phyloP scores from a whole-genome alignment of 2,113 vertebrate species.

The Petroica traversi region DNA sequence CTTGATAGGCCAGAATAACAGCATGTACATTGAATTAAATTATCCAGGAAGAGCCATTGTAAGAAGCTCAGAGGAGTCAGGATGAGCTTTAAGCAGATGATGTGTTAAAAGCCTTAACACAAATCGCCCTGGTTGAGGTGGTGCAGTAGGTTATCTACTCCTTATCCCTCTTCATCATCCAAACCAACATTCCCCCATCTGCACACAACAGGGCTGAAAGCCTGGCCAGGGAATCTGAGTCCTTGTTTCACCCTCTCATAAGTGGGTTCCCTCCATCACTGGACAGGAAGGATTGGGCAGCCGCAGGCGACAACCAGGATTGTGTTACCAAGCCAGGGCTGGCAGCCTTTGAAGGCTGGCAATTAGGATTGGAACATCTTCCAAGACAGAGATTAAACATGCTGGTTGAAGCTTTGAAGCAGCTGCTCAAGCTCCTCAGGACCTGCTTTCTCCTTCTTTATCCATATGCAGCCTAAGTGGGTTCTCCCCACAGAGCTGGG shows the following conservation, averaged over 20 bases:
- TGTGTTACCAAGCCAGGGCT: neutral
- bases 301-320: accelerated
- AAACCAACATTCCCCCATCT: neutral
- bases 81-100: neutral
- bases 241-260: neutral
- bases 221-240: neutral
- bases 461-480: neutral
- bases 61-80: neutral
- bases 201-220: neutral
- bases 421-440: neutral
- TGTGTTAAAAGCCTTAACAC: neutral
- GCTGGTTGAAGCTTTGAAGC: neutral
- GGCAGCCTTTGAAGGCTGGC: neutral
- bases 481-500: neutral
- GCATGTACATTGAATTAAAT: neutral
- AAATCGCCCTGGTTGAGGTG: neutral
- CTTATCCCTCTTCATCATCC: neutral
- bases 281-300: neutral
- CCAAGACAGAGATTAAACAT: neutral
- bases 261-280: neutral
- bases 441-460: neutral
- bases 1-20: neutral
- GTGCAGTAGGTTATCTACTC: neutral
- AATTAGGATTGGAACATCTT: neutral
- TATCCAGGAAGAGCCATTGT: neutral